These are phyloP conservation scores for Notoglanidium macrostoma DNA, from an alignment of 2,797 vertebrate genomes.

Conservation along the genomic window DNA sequence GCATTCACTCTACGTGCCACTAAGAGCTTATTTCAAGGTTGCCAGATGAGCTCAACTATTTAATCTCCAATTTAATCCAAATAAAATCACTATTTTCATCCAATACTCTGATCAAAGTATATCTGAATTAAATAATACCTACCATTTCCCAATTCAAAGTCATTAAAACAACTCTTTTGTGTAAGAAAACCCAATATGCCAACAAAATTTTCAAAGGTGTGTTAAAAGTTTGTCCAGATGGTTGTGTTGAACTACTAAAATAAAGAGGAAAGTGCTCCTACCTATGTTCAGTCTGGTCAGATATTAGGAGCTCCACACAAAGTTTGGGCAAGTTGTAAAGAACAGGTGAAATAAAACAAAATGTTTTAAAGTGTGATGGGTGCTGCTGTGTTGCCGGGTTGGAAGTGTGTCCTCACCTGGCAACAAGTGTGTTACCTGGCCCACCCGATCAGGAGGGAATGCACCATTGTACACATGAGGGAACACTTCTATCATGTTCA, in stretches of 20 bases:
- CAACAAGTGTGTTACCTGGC: conserved; percentile 60
- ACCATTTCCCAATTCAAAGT: background rate
- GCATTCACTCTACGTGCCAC: background rate
- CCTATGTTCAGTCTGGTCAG: background rate
- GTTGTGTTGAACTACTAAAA: background rate
- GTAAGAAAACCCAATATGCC: background rate
- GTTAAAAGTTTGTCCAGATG: background rate
- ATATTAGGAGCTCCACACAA: background rate
- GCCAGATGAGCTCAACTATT: background rate
- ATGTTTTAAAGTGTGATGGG: background rate
- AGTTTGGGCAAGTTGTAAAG: background rate
- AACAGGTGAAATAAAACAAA: background rate
- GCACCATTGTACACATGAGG: conserved; percentile 59
- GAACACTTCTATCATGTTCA: conserved; percentile 40
- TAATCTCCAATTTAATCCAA: background rate
- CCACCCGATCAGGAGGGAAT: conserved; percentile 41
- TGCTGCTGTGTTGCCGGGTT: conserved; percentile 15
- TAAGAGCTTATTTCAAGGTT: background rate
- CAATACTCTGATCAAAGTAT: background rate
- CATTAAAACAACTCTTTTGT: no score
- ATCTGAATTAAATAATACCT: background rate
- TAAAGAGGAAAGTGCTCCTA: background rate
- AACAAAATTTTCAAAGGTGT: background rate
- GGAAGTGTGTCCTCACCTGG: conserved; percentile 41
- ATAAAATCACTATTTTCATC: background rate